A percentile compares a stretch with the other conserved stretches of the same genome.
Conservation (phyloP, 1,140 invertebrate species). For the Helicorthomorpha holstii region DNA sequence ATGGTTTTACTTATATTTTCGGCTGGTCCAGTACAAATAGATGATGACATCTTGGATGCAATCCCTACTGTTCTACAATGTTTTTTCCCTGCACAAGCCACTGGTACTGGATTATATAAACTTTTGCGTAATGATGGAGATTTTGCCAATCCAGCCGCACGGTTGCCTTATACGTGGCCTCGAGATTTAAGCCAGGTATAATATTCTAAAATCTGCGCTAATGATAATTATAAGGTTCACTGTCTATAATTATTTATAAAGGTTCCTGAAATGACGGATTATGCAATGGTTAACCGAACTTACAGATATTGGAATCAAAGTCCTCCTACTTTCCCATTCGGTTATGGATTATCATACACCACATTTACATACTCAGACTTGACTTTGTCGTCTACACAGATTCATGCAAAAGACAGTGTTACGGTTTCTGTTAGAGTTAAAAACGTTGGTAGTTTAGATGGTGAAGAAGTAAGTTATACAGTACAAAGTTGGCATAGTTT, state of each 20-base stretch:
- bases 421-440: slow-evolving; percentile 13
- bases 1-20: slow-evolving; percentile 21
- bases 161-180: slow-evolving; percentile 21
- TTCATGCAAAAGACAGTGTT: slow-evolving; percentile 13
- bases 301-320: slow-evolving; percentile 21
- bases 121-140: slow-evolving; percentile 14
- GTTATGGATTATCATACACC: slow-evolving; percentile 23
- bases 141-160: slow-evolving; percentile 18
- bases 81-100: slow-evolving; percentile 21
- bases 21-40: slow-evolving; percentile 21
- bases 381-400: slow-evolving; percentile 1
- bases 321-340: slow-evolving; percentile 21
- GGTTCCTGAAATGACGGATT: slow-evolving; percentile 22
- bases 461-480: slow-evolving; percentile 23
- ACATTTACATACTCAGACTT: slow-evolving; percentile 19
- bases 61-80: slow-evolving; percentile 20
- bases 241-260: too few species aligned
- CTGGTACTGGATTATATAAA: slow-evolving; percentile 18
- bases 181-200: slow-evolving; percentile 11
- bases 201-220: not conserved
- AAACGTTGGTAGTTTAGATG: slow-evolving; percentile 17
- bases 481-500: too few species aligned
- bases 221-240: too few species aligned
- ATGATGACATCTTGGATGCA: slow-evolving; percentile 3
- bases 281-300: slow-evolving; percentile 22